Conservation (phyloP, 2,888 invertebrate genomes). For the Lacanobia wlatinum region DNA sequence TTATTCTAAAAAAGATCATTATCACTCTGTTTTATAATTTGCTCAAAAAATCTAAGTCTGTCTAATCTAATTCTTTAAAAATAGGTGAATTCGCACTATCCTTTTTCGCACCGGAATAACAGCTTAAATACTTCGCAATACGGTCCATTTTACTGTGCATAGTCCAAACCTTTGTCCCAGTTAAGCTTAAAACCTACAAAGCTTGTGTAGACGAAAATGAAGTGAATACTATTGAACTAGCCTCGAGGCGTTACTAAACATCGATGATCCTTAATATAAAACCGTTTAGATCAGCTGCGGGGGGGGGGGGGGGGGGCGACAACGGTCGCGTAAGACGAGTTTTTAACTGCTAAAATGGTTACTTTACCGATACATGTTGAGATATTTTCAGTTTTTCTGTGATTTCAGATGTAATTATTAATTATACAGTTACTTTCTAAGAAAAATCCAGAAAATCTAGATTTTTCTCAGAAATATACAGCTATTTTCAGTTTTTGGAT, state of each 20-base stretch:
- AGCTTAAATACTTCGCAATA: not conserved
- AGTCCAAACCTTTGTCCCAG: conserved; percentile 39
- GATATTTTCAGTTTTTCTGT: not conserved
- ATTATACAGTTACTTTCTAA: not conserved
- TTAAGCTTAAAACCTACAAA: conserved; percentile 60
- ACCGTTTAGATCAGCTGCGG: conserved; percentile 74
- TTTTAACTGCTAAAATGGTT: conserved; percentile 2
- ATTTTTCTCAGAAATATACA: not conserved
- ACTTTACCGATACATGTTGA: too few species aligned
- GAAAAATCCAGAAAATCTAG: not conserved
- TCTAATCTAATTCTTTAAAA: not conserved
- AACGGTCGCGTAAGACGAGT: conserved; percentile 27
- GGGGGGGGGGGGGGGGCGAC: conserved; percentile 63
- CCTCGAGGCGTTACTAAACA: conserved; percentile 77
- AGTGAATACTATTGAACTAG: conserved; percentile 76
- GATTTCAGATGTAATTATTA: not conserved
- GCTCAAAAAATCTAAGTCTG: not conserved
- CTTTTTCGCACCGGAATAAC: not conserved
- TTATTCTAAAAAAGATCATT: too few species aligned
- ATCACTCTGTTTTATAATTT: not conserved
- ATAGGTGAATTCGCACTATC: not conserved
- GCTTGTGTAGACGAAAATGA: conserved; percentile 65
- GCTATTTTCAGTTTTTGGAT: not conserved
- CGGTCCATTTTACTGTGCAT: conserved; percentile 29
- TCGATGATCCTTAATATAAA: conserved; percentile 89